Conservation (phyloP, 2,797 vertebrate genomes). For the Smutsia temminckii region DNA sequence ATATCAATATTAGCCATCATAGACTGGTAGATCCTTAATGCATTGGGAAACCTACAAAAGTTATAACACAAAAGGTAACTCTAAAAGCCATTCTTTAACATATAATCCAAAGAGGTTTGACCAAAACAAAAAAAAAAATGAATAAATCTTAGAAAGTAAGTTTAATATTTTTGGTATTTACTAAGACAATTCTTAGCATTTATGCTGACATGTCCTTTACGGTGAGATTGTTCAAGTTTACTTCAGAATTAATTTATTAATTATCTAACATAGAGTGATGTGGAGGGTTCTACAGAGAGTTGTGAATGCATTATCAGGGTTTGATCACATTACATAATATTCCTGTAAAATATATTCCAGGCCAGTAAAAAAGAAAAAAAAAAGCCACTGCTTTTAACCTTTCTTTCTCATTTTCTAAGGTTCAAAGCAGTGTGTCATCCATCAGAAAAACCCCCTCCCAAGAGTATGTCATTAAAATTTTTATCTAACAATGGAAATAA, state of each 20-base stretch:
- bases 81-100: not conserved
- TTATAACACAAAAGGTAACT: not conserved
- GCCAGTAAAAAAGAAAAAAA: not conserved
- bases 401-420: slow-evolving; percentile 66
- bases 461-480: slow-evolving; percentile 68
- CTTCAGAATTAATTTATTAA: slow-evolving; percentile 50
- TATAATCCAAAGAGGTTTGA: not conserved
- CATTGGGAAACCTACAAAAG: not conserved
- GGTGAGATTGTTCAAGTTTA: slow-evolving; percentile 29
- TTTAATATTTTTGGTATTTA: slow-evolving; percentile 39
- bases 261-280: slow-evolving; percentile 47
- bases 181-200: slow-evolving; percentile 56
- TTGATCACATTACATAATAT: slow-evolving; percentile 62
- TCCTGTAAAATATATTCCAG: slow-evolving; percentile 65
- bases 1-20: not conserved
- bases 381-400: slow-evolving; percentile 64
- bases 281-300: slow-evolving; percentile 38
- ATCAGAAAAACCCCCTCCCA: slow-evolving; percentile 51
- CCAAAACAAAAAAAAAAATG: not conserved
- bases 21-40: not conserved
- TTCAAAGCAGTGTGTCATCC: slow-evolving; percentile 69
- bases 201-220: slow-evolving; percentile 6
- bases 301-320: slow-evolving; percentile 61
- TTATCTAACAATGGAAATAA: slow-evolving; percentile 78
- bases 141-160: not conserved